Conservation (phyloP, 2,113 vertebrate genomes). For the Machaerirhynchus nigripectus region DNA sequence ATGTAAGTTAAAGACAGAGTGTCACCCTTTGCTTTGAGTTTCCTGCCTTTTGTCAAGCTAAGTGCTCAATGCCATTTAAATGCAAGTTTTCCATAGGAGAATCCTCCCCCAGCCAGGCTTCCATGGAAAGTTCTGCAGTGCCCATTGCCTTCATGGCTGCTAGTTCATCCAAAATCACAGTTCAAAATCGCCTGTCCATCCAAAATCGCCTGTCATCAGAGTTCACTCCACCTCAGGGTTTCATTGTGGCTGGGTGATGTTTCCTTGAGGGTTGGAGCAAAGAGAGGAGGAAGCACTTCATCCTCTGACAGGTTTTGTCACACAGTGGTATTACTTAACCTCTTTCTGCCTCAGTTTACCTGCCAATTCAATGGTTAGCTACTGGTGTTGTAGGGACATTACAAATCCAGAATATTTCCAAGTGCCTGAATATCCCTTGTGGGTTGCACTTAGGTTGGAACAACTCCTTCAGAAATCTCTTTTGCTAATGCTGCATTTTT, state of each 20-base stretch:
- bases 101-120: background rate
- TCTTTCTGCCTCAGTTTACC: background rate
- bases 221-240: background rate
- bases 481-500: background rate
- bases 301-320: background rate
- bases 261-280: background rate
- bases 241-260: fast-evolving
- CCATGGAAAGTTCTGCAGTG: background rate
- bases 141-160: background rate
- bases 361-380: background rate
- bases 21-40: constrained; percentile 46
- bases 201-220: background rate
- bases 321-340: no score
- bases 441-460: background rate
- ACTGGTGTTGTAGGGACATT: background rate
- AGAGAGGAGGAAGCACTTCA: background rate
- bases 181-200: no score
- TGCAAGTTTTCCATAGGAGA: constrained; percentile 14
- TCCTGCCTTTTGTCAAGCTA: constrained; percentile 60
- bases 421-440: background rate
- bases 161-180: background rate
- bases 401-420: background rate
- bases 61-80: constrained; percentile 36
- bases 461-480: constrained; percentile 1
- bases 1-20: constrained; percentile 42